Evolutionary conservation across 2,888 invertebrate genomes (phyloP), one percentile per base, ranked within the genome.

Genomic region (Drosophila kanekoi): DNA sequence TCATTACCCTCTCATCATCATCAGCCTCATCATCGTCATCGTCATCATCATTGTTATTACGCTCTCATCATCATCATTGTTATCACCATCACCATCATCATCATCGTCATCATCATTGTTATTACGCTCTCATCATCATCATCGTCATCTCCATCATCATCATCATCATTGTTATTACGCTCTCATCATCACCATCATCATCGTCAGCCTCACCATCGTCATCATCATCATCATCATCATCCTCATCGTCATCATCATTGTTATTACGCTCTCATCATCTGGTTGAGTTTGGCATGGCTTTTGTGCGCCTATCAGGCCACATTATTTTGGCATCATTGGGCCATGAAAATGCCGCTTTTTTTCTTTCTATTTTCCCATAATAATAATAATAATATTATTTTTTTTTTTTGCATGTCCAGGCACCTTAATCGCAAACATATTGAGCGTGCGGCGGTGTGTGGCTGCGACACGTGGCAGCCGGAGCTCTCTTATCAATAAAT

Each of bases 401-500:
- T 43, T 33, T 48, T 14, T 53, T 49, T 44, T 41, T 57, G 48
- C 62, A 61, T 73, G 75, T 66, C 72, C 72, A 63, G 48, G 67
- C 65, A 67, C 48, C 73, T 71, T 76, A 78, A 76, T 78, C 78
- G 60, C 72, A 79, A 84, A 67, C 82, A 81, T 81, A 84, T 84
- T 84, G 84, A 79, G 53, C 72, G 58, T 1, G 40, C 9, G 32
- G 16, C 38, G 77, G 53, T 72, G 58, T 1, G 40, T 9, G 32
- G 16, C 38, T 41, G 23, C 14, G 51, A 63, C 69, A 70, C 68
- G 72, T 64, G 72, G 59, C 74, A 51, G 63, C 45, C 37, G 49
- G 28, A 43, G 11, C 10, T 13, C 49, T 52, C 80, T 85, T 85
- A 85, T 84, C 85, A 87, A 87, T 87, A 80, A 85, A 85, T 84